Percentiles rank a stretch among this genome's conserved stretches.
phyloP scores from a whole-genome alignment of 2,888 invertebrate species.

The Drosophila multiciliata region DNA sequence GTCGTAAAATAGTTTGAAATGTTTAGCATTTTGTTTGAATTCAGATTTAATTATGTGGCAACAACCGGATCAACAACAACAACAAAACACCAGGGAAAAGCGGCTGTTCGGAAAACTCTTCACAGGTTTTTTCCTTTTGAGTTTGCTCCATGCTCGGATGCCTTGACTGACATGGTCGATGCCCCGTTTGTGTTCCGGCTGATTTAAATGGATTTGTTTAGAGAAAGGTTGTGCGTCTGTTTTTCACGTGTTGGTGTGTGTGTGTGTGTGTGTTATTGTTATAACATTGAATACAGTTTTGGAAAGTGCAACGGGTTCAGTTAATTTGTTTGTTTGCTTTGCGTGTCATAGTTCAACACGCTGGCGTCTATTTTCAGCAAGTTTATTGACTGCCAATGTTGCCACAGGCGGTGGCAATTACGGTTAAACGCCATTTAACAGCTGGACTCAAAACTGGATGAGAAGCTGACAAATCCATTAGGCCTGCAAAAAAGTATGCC shows the following conservation, averaged over 20 bases:
- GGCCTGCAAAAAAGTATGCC: conserved; percentile 25
- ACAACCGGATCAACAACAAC: conserved; percentile 53
- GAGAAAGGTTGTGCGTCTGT: conserved; percentile 51
- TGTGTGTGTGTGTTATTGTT: conserved; percentile 33
- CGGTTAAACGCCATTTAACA: conserved; percentile 51
- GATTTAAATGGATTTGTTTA: conserved; percentile 66
- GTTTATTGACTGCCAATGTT: conserved; percentile 67
- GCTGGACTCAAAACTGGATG: conserved; percentile 38
- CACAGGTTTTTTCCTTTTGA: conserved; percentile 27
- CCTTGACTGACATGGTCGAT: conserved; percentile 51
- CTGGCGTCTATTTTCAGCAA: conserved; percentile 64
- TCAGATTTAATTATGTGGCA: conserved; percentile 81
- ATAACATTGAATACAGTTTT: conserved; percentile 40
- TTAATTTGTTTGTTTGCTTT: conserved; percentile 76
- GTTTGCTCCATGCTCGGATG: conserved; percentile 27
- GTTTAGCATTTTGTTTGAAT: conserved; percentile 77
- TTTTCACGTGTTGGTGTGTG: conserved; percentile 9
- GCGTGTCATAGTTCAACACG: conserved; percentile 77
- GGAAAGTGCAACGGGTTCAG: conserved; percentile 40
- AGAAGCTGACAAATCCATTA: conserved; percentile 21
- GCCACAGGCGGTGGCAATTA: conserved; percentile 12
- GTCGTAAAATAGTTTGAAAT: conserved; percentile 73
- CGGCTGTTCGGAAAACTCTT: conserved; percentile 48
- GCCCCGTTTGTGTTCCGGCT: conserved; percentile 7
- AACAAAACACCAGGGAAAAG: conserved; percentile 4